Conservation (phyloP, 2,888 invertebrate genomes). For the Dromius quadrimaculatus region DNA sequence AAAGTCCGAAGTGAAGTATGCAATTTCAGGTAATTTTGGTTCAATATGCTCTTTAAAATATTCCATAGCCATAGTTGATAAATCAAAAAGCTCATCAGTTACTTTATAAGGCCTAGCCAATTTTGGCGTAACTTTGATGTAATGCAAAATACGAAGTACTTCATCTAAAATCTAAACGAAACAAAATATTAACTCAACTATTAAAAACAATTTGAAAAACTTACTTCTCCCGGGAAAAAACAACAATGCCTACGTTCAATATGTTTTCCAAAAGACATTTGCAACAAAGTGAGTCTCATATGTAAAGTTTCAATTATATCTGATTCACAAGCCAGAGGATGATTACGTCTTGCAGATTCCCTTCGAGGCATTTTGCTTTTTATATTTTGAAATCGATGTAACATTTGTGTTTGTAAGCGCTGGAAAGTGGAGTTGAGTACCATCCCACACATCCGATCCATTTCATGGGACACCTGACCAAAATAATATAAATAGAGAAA, state of each 20-base stretch:
- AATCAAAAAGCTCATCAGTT: constrained; percentile 92
- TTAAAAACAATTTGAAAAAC: constrained; percentile 55
- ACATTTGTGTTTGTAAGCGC: constrained; percentile 86
- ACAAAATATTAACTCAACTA: constrained; percentile 5
- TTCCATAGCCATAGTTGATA: constrained; percentile 98
- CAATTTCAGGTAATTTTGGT: constrained; percentile 88
- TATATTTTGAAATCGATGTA: constrained; percentile 86
- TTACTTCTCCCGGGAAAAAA: constrained; percentile 94
- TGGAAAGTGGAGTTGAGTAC: constrained; percentile 89
- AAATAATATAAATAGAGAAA: constrained; percentile 10
- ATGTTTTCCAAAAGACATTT: constrained; percentile 96
- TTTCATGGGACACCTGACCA: constrained; percentile 81
- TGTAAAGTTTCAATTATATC: constrained; percentile 94
- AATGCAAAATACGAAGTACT: constrained; percentile 86
- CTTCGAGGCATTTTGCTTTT: constrained; percentile 92
- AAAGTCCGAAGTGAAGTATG: constrained; percentile 88
- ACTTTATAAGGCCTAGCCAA: constrained; percentile 91
- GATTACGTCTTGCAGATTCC: constrained; percentile 91
- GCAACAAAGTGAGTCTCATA: constrained; percentile 89
- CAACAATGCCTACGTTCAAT: constrained; percentile 94
- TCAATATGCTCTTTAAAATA: constrained; percentile 96
- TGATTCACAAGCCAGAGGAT: constrained; percentile 90
- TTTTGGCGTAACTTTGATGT: constrained; percentile 85
- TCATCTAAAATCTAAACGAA: constrained; percentile 86
- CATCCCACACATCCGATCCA: constrained; percentile 84